These are phyloP conservation scores for Ophion ellenae DNA, from an alignment of 2,888 invertebrate species.

Conservation along the genomic window DNA sequence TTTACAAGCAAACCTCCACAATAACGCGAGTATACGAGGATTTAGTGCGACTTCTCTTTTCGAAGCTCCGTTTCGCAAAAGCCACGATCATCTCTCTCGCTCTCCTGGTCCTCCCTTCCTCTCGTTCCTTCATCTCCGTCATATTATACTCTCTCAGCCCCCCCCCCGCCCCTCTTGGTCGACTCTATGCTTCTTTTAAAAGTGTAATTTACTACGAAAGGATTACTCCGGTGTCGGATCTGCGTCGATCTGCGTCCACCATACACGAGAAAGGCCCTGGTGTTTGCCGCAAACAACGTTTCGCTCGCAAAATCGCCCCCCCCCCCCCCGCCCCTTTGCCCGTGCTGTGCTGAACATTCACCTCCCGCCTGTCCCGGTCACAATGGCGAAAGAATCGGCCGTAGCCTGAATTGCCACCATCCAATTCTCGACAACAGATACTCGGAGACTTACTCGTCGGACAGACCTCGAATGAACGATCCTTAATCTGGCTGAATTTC, in stretches of 20 bases:
- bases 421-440: conserved; percentile 28
- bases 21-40: conserved; percentile 73
- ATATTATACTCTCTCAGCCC: conserved; percentile 29
- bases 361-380: conserved; percentile 30
- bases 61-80: conserved; percentile 69
- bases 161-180: neutral
- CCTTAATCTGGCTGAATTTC: conserved; percentile 53
- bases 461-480: conserved; percentile 1
- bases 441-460: conserved; percentile 42
- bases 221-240: conserved; percentile 75
- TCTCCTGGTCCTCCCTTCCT: neutral
- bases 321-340: conserved; percentile 42
- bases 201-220: conserved; percentile 80
- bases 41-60: conserved; percentile 75
- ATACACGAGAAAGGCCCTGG: conserved; percentile 61
- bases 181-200: conserved; percentile 65
- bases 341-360: neutral
- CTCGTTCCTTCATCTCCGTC: conserved; percentile 1
- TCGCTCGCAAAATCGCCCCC: conserved; percentile 65
- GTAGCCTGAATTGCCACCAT: conserved; percentile 36
- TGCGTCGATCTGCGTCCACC: conserved; percentile 69
- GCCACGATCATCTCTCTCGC: conserved; percentile 60
- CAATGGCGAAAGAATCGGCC: conserved; percentile 55
- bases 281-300: conserved; percentile 61
- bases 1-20: conserved; percentile 80